Percentiles rank a stretch among this genome's conserved stretches.
phyloP scores from a whole-genome alignment of 2,888 invertebrate species.

The Chrysodeixis includens region DNA sequence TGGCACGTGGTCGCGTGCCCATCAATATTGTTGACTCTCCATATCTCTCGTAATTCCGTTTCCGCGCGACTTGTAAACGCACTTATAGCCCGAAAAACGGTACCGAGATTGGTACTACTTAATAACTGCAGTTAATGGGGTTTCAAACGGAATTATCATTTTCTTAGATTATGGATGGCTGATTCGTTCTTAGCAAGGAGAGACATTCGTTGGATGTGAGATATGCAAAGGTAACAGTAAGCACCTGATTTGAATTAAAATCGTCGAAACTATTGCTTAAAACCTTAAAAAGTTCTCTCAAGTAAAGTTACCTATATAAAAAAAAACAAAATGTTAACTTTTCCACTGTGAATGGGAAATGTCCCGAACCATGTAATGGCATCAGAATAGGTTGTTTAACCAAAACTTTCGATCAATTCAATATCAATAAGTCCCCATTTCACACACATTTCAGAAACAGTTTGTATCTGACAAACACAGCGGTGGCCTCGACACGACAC shows the following conservation, averaged over 20 bases:
- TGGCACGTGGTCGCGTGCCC: conserved; percentile 52
- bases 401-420: neutral
- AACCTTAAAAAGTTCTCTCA: too few species aligned
- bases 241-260: too few species aligned
- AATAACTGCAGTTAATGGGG: neutral
- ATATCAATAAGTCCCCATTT: neutral
- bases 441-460: conserved; percentile 55
- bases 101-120: conserved; percentile 23
- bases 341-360: too few species aligned
- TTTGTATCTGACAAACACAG: conserved; percentile 73
- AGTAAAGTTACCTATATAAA: too few species aligned
- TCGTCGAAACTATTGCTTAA: too few species aligned
- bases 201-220: too few species aligned
- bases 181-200: too few species aligned
- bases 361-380: too few species aligned
- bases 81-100: conserved; percentile 76
- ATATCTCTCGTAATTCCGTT: conserved; percentile 74
- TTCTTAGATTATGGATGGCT: too few species aligned
- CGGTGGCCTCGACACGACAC: conserved; percentile 64
- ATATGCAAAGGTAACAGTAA: too few species aligned
- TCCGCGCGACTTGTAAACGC: conserved; percentile 71
- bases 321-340: too few species aligned
- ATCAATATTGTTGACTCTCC: conserved; percentile 63
- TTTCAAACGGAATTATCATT: neutral
- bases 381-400: neutral